Conservation (phyloP, 2,113 vertebrate species). For the Podarcis muralis region DNA sequence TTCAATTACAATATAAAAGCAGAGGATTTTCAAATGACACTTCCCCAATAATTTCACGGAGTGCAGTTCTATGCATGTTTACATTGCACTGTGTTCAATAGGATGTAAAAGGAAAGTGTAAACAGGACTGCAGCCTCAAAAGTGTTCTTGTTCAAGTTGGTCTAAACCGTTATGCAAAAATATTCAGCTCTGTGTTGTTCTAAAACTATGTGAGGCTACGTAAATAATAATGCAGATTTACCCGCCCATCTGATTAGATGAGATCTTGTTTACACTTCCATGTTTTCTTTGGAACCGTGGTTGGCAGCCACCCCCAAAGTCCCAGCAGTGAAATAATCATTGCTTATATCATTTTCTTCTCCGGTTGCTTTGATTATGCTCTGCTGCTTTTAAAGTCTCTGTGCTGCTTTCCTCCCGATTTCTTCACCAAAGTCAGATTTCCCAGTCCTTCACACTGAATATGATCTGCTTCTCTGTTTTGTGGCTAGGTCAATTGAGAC, state of each 20-base stretch:
- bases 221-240: slow-evolving; percentile 5
- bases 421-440: not conserved
- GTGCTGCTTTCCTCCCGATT: not conserved
- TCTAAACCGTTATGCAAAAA: not conserved
- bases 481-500: not conserved
- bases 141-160: not conserved
- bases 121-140: not conserved
- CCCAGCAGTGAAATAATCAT: not conserved
- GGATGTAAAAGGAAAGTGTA: not conserved
- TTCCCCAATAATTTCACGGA: not conserved
- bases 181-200: not conserved
- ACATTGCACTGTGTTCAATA: not conserved
- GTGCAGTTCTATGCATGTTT: not conserved
- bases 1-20: not conserved
- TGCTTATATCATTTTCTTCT: slow-evolving; percentile 3
- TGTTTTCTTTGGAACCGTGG: not conserved
- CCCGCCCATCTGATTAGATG: slow-evolving; percentile 6
- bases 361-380: not conserved
- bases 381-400: not conserved
- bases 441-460: not conserved
- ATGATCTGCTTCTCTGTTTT: not conserved
- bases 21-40: not conserved
- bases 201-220: not conserved
- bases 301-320: not conserved
- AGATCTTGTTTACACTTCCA: not conserved